Conservation (phyloP, 2,113 vertebrate genomes). For the Periophthalmodon schlosseri region DNA sequence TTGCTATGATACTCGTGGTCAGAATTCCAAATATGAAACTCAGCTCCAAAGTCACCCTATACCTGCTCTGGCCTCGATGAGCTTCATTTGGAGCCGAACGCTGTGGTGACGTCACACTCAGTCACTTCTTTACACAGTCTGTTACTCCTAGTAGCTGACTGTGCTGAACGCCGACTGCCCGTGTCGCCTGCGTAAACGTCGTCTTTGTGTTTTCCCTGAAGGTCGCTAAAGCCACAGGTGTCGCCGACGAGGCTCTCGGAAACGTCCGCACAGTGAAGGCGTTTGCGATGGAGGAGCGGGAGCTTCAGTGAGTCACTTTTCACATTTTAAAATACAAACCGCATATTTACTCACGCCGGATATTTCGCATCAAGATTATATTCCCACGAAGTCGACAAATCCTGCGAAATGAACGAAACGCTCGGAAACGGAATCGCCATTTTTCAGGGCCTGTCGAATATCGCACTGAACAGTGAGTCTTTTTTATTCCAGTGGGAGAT, state of each 20-base stretch:
- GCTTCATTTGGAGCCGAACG: no score
- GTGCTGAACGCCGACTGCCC: neutral
- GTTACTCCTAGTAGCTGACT: no score
- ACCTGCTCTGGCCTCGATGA: no score
- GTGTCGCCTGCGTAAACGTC: neutral
- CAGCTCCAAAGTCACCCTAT: no score
- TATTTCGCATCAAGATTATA: conserved; percentile 77
- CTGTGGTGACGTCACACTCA: no score
- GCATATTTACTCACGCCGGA: neutral
- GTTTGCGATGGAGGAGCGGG: conserved; percentile 91
- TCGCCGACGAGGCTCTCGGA: conserved; percentile 90
- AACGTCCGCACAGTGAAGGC: conserved; percentile 91
- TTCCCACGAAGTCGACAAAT: conserved; percentile 83
- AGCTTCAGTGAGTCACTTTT: conserved; percentile 72
- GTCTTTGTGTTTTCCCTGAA: conserved; percentile 35
- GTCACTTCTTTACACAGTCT: no score
- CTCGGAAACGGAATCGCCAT: conserved; percentile 89
- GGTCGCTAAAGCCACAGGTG: conserved; percentile 88
- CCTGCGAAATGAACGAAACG: conserved; percentile 82
- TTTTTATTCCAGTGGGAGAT: neutral
- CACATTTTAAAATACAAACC: neutral
- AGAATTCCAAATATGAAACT: no score
- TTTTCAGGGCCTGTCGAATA: conserved; percentile 94
- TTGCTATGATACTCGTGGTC: no score
- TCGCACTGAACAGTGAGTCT: conserved; percentile 91